Evolutionary conservation across 2,113 vertebrate species (phyloP).

Genomic region (Atractosteus spatula): DNA sequence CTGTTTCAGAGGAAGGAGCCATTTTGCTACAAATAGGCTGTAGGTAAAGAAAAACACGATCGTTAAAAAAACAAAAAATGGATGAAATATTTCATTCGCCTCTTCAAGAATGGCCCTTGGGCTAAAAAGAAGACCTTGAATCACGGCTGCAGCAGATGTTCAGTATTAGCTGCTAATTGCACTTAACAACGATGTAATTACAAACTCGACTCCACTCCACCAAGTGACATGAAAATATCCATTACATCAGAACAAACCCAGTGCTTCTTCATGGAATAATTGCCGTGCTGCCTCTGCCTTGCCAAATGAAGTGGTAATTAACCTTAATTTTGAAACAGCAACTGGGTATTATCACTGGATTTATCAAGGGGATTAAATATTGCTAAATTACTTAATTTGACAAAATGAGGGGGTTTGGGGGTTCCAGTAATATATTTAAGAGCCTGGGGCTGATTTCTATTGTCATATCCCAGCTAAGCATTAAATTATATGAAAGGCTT

Average conservation of each 20-base stretch:
- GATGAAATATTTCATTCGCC: too few species aligned
- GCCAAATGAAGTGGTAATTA: slow-evolving; percentile 93
- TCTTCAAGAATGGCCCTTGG: slow-evolving; percentile 11
- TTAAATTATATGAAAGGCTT: not conserved
- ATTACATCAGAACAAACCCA: slow-evolving; percentile 62
- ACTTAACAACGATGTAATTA: slow-evolving; percentile 79
- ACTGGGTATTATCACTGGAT: slow-evolving; percentile 84
- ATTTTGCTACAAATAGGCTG: too few species aligned
- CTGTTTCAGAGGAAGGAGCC: too few species aligned
- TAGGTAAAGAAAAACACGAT: too few species aligned
- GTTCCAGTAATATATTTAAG: slow-evolving; percentile 38
- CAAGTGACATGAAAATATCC: slow-evolving; percentile 61
- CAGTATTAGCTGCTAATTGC: slow-evolving; percentile 76
- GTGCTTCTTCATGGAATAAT: slow-evolving; percentile 78
- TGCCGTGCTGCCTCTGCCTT: slow-evolving; percentile 72
- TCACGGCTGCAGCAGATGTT: slow-evolving; percentile 55
- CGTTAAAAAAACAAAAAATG: too few species aligned
- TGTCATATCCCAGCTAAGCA: not conserved
- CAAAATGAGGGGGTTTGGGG: slow-evolving; percentile 70
- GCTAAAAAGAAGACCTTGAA: slow-evolving; percentile 37
- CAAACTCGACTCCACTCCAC: slow-evolving; percentile 58
- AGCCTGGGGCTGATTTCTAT: not conserved
- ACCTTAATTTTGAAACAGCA: slow-evolving; percentile 87
- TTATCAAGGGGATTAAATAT: slow-evolving; percentile 81
- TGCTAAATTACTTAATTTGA: slow-evolving; percentile 85